A percentile compares a stretch with the other conserved stretches of the same genome.
These are phyloP conservation scores for Lutraria rhynchaena DNA, from an alignment of 1,140 invertebrate species.

Conservation along the genomic window DNA sequence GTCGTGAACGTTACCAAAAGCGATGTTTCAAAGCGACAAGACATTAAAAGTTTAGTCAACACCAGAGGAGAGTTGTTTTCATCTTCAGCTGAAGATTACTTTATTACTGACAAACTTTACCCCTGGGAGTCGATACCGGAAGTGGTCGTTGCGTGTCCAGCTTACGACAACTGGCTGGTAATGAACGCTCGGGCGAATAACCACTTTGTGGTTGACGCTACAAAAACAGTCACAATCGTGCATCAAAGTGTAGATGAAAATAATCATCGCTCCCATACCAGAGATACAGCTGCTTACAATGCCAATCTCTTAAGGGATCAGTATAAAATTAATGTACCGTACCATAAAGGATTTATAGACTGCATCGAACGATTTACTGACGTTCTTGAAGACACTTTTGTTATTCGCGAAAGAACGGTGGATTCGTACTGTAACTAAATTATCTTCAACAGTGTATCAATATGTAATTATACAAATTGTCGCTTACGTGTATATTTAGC, in stretches of 20 bases:
- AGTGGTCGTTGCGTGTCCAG: constrained; percentile 22
- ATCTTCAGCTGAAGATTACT: constrained; percentile 39
- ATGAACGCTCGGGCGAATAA: neutral
- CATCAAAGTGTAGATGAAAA: constrained; percentile 18
- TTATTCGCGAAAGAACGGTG: constrained; percentile 6
- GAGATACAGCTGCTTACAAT: constrained; percentile 16
- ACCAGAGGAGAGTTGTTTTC: constrained; percentile 20
- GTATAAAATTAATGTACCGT: constrained; percentile 27
- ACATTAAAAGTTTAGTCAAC: neutral
- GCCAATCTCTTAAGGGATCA: constrained; percentile 8
- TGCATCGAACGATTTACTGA: constrained; percentile 35
- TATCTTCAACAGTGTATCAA: neutral
- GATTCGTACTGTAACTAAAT: constrained; percentile 6
- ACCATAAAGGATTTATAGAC: constrained; percentile 16
- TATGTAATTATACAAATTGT: neutral
- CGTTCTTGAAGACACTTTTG: constrained; percentile 17
- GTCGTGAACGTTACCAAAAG: constrained; percentile 45
- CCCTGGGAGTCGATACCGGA: constrained; percentile 32
- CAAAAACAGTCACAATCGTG: constrained; percentile 5
- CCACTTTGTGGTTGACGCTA: constrained; percentile 10
- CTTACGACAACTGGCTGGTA: constrained; percentile 38
- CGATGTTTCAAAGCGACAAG: constrained; percentile 33
- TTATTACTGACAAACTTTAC: constrained; percentile 26
- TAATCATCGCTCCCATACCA: constrained; percentile 4
- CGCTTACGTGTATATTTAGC: neutral